phyloP scores from a whole-genome alignment of 1,140 invertebrate species.

The Mycetomoellerius zeteki region DNA sequence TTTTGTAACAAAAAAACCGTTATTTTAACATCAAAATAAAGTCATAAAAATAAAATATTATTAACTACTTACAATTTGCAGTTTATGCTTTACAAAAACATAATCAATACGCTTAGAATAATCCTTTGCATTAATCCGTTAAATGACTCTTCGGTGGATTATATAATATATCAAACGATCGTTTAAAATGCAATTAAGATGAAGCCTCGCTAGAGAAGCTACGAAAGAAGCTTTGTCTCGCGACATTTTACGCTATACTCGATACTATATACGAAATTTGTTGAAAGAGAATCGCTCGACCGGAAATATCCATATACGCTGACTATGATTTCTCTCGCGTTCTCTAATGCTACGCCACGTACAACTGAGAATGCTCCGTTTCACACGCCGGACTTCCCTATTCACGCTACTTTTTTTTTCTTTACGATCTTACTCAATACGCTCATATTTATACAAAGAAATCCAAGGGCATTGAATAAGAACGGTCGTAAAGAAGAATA shows the following conservation, averaged over 20 bases:
- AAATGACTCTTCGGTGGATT: not conserved
- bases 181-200: constrained; percentile 1
- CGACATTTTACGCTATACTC: not conserved
- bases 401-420: not conserved
- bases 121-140: not conserved
- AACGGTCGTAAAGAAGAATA: no score
- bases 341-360: constrained; percentile 3
- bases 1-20: no score
- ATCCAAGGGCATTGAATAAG: not conserved
- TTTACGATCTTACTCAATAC: not conserved
- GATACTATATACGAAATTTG: not conserved
- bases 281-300: constrained; percentile 25
- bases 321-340: constrained; percentile 49
- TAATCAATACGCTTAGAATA: not conserved
- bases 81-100: not conserved
- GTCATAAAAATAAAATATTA: no score
- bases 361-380: constrained; percentile 28
- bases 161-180: not conserved
- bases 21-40: no score
- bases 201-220: not conserved
- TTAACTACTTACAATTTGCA: not conserved
- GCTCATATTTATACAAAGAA: not conserved
- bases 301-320: constrained; percentile 32
- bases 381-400: constrained; percentile 11
- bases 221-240: not conserved